Percentiles rank a stretch among this genome's conserved stretches.
Conservation (phyloP, 53 echinoderm and acorn worm genomes). For the Henricia sp. region DNA sequence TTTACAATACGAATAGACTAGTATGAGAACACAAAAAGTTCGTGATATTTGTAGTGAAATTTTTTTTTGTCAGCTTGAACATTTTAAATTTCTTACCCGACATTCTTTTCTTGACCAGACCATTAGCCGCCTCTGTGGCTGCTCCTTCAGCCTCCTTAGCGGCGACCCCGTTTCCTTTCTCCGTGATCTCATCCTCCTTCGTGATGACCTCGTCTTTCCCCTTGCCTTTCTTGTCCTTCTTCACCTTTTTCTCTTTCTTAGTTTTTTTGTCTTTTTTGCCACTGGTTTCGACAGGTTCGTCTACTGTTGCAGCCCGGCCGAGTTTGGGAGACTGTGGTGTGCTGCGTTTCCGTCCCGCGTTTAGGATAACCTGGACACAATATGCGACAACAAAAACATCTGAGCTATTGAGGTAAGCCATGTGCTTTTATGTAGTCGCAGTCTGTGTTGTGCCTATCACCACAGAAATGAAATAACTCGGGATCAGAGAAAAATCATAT, state of each 20-base stretch:
- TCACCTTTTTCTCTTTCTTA: constrained; percentile 59
- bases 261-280: constrained; percentile 62
- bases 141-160: neutral
- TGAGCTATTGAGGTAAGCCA: no score
- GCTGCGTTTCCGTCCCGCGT: neutral
- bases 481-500: no score
- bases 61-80: no score
- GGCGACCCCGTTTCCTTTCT: neutral
- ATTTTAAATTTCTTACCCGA: no score
- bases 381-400: no score
- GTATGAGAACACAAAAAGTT: no score
- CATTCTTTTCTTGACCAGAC: neutral
- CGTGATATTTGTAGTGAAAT: no score
- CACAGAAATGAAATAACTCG: no score
- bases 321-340: constrained; percentile 2
- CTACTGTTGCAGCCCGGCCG: neutral
- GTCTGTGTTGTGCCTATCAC: no score
- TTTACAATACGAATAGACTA: no score
- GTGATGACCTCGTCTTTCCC: constrained; percentile 40
- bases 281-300: neutral
- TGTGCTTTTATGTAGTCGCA: no score
- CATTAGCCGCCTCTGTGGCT: neutral
- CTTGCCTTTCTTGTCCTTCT: constrained; percentile 47
- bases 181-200: neutral
- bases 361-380: constrained; percentile 25